Base-by-base conservation (phyloP, 2,113 vertebrate genomes). In the Pitta sordida region DNA sequence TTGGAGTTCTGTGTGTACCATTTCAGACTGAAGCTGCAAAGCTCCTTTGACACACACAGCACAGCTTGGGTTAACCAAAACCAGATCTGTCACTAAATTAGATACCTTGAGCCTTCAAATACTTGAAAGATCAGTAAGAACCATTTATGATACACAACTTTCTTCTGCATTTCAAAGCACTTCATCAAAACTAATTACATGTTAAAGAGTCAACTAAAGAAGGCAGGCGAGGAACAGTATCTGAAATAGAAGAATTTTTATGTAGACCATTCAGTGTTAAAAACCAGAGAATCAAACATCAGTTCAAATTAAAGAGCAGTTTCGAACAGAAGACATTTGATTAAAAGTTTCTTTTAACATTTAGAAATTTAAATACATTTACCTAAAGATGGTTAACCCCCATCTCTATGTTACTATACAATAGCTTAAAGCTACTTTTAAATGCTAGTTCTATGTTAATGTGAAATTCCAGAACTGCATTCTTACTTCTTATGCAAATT, bases 351-450 rank as follows among this genome's bases (percentile, higher is more conserved):
- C 89, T 94, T 91, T 95, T 93, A 97, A 97, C 98, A 98, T 96
- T 97, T 97, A 97, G 95, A 98, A 98, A 98, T 98, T 98, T 98
- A 98, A 98, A 98, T 94, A 92, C 95, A 96, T 97, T 97, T 95
- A 94, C 86, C 97, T 97, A 98, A 94, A 97, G 97, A 97, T 96
- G 96, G 96, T 95, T 94, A 96, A 96, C 76, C 67, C 87, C 97
- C 96, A 97, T 97, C 94, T 91, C 93, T 94, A 95, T 94, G 73
- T 96, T 96, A 94, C 93, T 98, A 96, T 96, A 97, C 97, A 98
- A 97, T 96, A 97, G 97, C 93, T 97, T 95, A 96, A 95, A 96
- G 96, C 95, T 96, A 95, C 92, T 94, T 95, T 74, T 83, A 79
- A 96, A 97, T 91, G 97, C 96, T 97, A 97, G 91, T 96, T 97